Evolutionary conservation across 2,797 vertebrate species (phyloP), one percentile per base, ranked within the genome.

Genomic region (Hypotaenidia okinawae): DNA sequence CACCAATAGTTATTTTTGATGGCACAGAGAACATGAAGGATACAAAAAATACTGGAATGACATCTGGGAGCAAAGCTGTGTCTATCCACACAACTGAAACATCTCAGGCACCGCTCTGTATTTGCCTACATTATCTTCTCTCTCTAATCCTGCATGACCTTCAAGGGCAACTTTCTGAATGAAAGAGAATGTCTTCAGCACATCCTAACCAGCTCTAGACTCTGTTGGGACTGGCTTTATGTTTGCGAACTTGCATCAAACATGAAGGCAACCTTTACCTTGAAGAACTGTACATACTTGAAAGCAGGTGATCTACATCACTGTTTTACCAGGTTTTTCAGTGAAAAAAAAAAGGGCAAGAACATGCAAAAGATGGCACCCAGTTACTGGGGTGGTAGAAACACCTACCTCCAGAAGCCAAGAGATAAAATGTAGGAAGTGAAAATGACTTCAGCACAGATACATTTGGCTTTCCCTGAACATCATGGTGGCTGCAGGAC

Each of bases 401-500:
- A 58, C 14, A 28, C 24, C 17, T 41, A n/a, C 25, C 16, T 32
- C 32, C 54, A 41, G 43, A 67, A n/a, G 30, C n/a, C 49, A 51
- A 62, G 33, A 90, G 16, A 35, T 63, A 27, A 73, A 68, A 63
- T 7, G 23, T n/a, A 16, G 22, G 25, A 58, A 63, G 67, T 25
- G 10, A 77, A 90, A 45, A 63, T 57, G 6, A 82, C n/a, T 57
- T 62, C n/a, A 58, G 28, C 21, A 45, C 24, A 58, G n/a, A 32
- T 16, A n/a, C 13, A 47, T 4, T 45, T 57, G 9, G 11, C 19
- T 79, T 74, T 39, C 19, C 16, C 30, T 85, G 45, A 70, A 54
- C 10, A n/a, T 66, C 30, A n/a, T 0, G 0, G 23, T 51, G 27
- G 32, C 24, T 2, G 4, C 32, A 62, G 47, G 67, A 43, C 47